A percentile compares a stretch with the other conserved stretches of the same genome.
These are phyloP conservation scores for Ormia ochracea DNA, from an alignment of 2,888 invertebrate species.

Conservation along the genomic window DNA sequence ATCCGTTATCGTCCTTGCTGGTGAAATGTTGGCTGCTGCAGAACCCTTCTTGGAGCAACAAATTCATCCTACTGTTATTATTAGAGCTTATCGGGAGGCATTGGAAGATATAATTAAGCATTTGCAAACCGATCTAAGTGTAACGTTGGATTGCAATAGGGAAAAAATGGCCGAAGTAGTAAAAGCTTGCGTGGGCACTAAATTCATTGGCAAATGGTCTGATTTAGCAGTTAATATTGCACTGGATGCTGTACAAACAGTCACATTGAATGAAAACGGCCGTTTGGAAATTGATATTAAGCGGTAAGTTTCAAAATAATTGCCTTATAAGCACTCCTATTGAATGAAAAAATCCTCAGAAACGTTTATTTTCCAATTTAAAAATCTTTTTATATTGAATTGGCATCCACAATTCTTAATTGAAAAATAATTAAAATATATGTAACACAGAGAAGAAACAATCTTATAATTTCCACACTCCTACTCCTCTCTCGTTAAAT, in stretches of 20 bases:
- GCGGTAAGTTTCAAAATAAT: conserved; percentile 77
- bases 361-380: no score
- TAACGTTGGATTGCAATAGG: conserved; percentile 88
- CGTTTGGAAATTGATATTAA: conserved; percentile 98
- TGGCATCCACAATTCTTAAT: no score
- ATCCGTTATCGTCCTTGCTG: conserved; percentile 97
- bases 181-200: conserved; percentile 96
- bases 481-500: no score
- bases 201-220: conserved; percentile 97
- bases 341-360: no score
- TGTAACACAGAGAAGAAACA: no score
- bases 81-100: conserved; percentile 94
- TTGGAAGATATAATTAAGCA: conserved; percentile 93
- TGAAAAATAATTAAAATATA: no score
- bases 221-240: conserved; percentile 97
- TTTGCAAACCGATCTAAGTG: conserved; percentile 88
- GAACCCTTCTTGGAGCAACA: conserved; percentile 94
- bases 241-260: conserved; percentile 94
- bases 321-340: no score
- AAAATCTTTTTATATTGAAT: no score
- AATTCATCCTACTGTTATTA: conserved; percentile 98
- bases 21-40: conserved; percentile 94
- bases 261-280: conserved; percentile 91
- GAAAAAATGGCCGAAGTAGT: conserved; percentile 90
- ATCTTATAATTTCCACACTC: no score